phyloP scores from a whole-genome alignment of 2,888 invertebrate genomes.

The Acanthosepion lycidas region DNA sequence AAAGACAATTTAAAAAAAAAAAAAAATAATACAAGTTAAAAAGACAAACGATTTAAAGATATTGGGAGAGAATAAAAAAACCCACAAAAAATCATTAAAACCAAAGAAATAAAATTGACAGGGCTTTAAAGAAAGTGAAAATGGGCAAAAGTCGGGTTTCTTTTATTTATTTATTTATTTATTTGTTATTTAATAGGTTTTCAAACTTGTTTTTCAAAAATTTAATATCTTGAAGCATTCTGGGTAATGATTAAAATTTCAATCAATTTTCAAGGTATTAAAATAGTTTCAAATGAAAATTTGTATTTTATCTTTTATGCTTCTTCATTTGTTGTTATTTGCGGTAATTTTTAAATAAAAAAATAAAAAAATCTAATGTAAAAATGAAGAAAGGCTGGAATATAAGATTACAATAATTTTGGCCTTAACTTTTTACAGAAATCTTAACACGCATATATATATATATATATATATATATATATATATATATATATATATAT shows the following conservation, averaged over 20 bases:
- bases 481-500: too few relatives aligned
- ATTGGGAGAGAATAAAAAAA: not conserved
- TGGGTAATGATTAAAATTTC: not conserved
- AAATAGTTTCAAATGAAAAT: not conserved
- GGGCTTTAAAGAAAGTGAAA: not conserved
- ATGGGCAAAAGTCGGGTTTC: not conserved
- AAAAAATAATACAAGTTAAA: not conserved
- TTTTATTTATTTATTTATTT: not conserved
- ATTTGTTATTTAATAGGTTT: not conserved
- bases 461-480: too few relatives aligned
- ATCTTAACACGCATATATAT: too few relatives aligned
- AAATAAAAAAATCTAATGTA: too few relatives aligned
- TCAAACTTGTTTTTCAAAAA: not conserved
- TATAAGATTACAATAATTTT: too few relatives aligned
- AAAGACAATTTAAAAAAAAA: not conserved
- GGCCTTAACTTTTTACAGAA: too few relatives aligned
- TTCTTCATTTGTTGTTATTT: not conserved
- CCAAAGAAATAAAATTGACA: not conserved
- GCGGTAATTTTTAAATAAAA: too few relatives aligned
- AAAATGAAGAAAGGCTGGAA: too few relatives aligned
- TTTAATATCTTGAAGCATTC: not conserved
- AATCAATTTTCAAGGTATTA: not conserved
- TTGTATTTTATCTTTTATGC: not conserved
- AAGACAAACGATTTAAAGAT: not conserved
- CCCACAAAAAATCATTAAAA: not conserved